A percentile compares a stretch with the other conserved stretches of the same genome.
Conservation (phyloP, 2,888 invertebrate genomes). For the Zele albiditarsus region DNA sequence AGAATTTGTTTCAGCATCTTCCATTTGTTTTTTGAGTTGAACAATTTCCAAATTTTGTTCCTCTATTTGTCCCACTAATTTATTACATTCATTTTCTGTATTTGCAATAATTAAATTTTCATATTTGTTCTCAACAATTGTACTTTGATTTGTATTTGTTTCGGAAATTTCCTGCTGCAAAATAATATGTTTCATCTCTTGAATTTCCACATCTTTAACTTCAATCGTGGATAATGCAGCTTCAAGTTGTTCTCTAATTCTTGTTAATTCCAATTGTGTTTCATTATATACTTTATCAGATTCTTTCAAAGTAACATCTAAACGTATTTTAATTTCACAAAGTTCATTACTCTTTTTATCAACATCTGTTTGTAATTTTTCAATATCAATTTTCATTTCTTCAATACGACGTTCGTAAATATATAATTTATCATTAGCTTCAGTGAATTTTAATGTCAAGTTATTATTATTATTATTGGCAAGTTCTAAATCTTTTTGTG, state of each 20-base stretch:
- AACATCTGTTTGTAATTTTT: conserved; percentile 47
- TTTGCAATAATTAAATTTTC: neutral
- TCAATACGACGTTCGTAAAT: conserved; percentile 60
- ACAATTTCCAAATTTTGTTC: conserved; percentile 4
- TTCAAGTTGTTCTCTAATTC: neutral
- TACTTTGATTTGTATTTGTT: neutral
- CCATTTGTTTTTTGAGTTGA: neutral
- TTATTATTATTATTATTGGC: conserved; percentile 52
- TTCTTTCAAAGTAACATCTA: conserved; percentile 14
- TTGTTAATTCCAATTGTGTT: neutral
- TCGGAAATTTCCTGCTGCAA: neutral
- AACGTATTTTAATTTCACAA: conserved; percentile 38
- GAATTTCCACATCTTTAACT: neutral
- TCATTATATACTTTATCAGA: neutral
- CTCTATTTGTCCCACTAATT: neutral
- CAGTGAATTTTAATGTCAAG: conserved; percentile 29
- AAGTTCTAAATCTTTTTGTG: conserved; percentile 64
- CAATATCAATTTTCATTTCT: conserved; percentile 70
- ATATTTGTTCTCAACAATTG: neutral
- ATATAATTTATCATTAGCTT: conserved; percentile 2
- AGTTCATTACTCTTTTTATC: conserved; percentile 39
- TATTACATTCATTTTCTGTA: neutral
- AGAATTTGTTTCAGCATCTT: neutral
- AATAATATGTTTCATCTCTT: neutral
- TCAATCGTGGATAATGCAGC: neutral